Conservation (phyloP, 2,797 vertebrate species). For the Clarias pachynema region DNA sequence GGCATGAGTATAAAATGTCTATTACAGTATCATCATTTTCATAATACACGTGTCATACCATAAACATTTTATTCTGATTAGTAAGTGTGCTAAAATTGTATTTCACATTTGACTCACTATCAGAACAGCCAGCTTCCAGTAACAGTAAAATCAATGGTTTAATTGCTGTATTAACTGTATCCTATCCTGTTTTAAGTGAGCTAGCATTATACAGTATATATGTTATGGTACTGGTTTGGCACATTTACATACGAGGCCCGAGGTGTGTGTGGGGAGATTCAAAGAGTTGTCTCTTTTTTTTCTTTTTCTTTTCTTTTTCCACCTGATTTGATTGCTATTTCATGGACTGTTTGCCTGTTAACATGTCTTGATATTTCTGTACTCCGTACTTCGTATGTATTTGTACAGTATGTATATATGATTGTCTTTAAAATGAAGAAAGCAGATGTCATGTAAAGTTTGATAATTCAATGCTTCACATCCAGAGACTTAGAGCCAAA, state of each 20-base stretch:
- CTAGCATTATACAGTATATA: background rate
- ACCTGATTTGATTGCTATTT: too few species aligned
- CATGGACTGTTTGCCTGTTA: too few species aligned
- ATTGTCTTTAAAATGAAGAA: too few species aligned
- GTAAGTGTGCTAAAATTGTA: background rate
- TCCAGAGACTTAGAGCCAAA: background rate
- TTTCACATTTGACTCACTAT: background rate
- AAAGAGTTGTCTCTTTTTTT: too few species aligned
- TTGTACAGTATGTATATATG: too few species aligned
- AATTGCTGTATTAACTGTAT: background rate
- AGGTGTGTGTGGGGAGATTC: too few species aligned
- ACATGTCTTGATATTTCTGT: too few species aligned
- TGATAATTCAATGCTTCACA: too few species aligned
- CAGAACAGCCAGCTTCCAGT: background rate
- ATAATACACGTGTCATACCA: background rate
- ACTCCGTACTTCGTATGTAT: too few species aligned
- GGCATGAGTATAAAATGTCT: background rate
- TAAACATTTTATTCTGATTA: background rate
- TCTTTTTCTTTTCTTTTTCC: too few species aligned
- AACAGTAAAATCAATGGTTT: background rate
- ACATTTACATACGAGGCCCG: background rate
- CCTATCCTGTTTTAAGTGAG: background rate
- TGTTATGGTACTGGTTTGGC: background rate
- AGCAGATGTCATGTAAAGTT: too few species aligned
- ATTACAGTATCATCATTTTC: background rate